A percentile compares a stretch with the other conserved stretches of the same genome.
phyloP scores from a whole-genome alignment of 2,113 vertebrate species.

The Entosphenus tridentatus region DNA sequence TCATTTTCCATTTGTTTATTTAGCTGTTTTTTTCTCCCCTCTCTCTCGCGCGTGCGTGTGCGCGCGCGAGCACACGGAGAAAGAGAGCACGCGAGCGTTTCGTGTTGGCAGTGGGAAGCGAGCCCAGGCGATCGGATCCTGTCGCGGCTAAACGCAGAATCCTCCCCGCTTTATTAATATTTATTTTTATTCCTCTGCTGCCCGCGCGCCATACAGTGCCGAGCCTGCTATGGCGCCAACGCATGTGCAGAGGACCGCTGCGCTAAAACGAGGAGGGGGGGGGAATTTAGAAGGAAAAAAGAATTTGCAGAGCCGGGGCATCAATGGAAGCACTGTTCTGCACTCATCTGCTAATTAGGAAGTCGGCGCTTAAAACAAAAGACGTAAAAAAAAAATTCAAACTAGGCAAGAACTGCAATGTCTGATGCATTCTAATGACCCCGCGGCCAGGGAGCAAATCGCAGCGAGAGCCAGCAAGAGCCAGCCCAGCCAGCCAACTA shows the following conservation, averaged over 20 bases:
- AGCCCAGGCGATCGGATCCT: too few species aligned
- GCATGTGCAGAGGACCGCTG: neutral
- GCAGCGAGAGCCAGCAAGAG: too few species aligned
- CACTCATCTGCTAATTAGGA: constrained; percentile 4
- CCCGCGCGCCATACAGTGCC: constrained; percentile 2
- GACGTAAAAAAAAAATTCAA: neutral
- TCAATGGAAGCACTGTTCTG: constrained; percentile 4
- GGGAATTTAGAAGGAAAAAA: neutral
- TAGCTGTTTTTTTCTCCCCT: too few species aligned
- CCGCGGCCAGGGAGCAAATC: too few species aligned
- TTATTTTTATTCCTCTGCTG: neutral
- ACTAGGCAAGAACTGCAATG: constrained; percentile 6
- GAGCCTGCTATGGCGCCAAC: neutral
- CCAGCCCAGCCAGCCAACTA: too few species aligned
- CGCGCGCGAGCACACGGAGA: too few species aligned
- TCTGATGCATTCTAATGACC: constrained; percentile 6
- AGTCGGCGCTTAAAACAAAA: constrained; percentile 5
- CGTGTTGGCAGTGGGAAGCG: too few species aligned
- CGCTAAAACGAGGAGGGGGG: neutral
- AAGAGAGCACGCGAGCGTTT: too few species aligned
- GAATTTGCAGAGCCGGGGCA: neutral
- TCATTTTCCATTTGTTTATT: too few species aligned
- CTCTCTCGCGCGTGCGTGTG: too few species aligned
- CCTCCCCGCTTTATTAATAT: too few species aligned
- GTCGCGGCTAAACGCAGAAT: too few species aligned